These are phyloP conservation scores for Danaus plexippus DNA, from an alignment of 1,140 invertebrate genomes.

Conservation along the genomic window DNA sequence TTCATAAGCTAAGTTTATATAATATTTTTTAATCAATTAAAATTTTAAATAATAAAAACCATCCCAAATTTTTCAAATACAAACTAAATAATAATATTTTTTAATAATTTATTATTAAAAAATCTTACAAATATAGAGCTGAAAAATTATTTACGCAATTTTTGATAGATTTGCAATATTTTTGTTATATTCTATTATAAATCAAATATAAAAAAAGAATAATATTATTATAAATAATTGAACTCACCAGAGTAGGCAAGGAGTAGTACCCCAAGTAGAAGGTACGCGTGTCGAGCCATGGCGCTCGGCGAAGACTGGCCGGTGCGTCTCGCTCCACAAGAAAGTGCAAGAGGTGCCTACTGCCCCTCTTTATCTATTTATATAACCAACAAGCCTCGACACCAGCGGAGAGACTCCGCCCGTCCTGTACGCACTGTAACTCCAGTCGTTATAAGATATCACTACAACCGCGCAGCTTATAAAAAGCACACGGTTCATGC, in stretches of 20 bases:
- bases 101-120: not conserved
- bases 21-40: too few species aligned
- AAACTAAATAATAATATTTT: too few species aligned
- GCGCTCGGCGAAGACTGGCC: slow-evolving; percentile 63
- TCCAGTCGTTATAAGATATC: slow-evolving; percentile 37
- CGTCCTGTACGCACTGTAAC: slow-evolving; percentile 53
- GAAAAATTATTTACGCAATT: slow-evolving; percentile 1
- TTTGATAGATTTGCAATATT: too few species aligned
- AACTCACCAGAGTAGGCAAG: slow-evolving; percentile 59
- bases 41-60: too few species aligned
- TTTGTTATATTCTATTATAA: slow-evolving; percentile 1
- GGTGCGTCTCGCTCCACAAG: slow-evolving; percentile 56
- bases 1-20: too few species aligned
- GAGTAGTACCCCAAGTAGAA: slow-evolving; percentile 61
- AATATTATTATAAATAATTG: slow-evolving; percentile 9
- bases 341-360: slow-evolving; percentile 66
- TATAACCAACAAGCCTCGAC: slow-evolving; percentile 58
- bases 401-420: slow-evolving; percentile 43
- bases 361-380: slow-evolving; percentile 71
- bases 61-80: too few species aligned
- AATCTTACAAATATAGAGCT: not conserved
- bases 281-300: slow-evolving; percentile 68
- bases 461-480: slow-evolving; percentile 43
- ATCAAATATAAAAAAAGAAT: slow-evolving; percentile 8
- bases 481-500: slow-evolving; percentile 42